Percentiles rank a stretch among this genome's conserved stretches.
phyloP scores from a whole-genome alignment of 2,113 vertebrate genomes.

The Dicerorhinus sumatrensis region DNA sequence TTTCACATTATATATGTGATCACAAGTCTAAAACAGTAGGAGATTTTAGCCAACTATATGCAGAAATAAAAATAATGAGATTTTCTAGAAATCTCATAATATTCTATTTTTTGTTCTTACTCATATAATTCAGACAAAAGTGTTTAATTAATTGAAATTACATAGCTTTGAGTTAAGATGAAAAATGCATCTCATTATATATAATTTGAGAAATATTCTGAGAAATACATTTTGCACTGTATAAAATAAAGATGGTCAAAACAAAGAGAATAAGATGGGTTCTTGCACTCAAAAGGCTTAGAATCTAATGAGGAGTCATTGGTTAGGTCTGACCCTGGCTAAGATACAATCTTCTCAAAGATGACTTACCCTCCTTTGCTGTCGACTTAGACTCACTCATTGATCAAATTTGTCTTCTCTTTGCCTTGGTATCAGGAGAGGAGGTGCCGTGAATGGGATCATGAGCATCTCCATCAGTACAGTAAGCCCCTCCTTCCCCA shows the following conservation, averaged over 20 bases:
- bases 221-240: background rate
- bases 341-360: background rate
- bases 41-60: background rate
- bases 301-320: background rate
- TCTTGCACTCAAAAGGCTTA: background rate
- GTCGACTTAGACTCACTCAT: background rate
- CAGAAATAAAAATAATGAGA: background rate
- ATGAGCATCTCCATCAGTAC: background rate
- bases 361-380: background rate
- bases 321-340: background rate
- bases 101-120: background rate
- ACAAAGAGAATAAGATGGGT: background rate
- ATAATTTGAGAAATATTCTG: background rate
- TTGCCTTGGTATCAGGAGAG: background rate
- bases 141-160: conserved; percentile 37
- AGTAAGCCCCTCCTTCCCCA: background rate
- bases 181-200: background rate
- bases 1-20: background rate
- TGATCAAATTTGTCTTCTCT: background rate
- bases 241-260: background rate
- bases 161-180: background rate
- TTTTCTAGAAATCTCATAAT: background rate
- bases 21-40: conserved; percentile 31
- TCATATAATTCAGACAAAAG: background rate
- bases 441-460: background rate